Conservation (phyloP, 2,113 vertebrate species). For the Kryptolebias marmoratus region DNA sequence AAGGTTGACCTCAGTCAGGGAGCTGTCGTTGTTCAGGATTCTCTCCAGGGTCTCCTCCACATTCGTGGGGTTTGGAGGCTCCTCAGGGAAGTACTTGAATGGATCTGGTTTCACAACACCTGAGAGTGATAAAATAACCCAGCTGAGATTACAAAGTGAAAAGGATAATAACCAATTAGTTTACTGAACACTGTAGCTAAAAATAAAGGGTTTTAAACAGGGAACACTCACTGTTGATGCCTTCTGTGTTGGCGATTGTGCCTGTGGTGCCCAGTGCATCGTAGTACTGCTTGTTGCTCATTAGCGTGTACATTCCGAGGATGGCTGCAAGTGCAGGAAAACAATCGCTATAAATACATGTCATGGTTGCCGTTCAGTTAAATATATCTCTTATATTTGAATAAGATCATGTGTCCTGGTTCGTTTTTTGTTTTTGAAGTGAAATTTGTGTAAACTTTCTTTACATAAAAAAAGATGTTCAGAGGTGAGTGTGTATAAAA, state of each 20-base stretch:
- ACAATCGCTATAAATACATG: neutral
- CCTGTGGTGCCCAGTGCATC: constrained; percentile 90
- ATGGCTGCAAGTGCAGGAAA: constrained; percentile 84
- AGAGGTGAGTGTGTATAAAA: no score
- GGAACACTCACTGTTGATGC: constrained; percentile 91
- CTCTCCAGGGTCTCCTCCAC: constrained; percentile 89
- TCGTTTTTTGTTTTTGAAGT: constrained; percentile 1
- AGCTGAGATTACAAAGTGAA: neutral
- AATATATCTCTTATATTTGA: neutral
- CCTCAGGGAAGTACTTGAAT: constrained; percentile 91
- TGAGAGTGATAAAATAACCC: constrained; percentile 50
- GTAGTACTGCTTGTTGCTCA: constrained; percentile 99
- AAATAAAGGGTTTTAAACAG: no score
- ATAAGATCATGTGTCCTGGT: neutral
- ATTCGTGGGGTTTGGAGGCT: constrained; percentile 92
- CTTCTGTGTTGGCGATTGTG: constrained; percentile 92
- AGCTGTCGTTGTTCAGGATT: constrained; percentile 86
- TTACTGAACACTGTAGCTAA: accelerated
- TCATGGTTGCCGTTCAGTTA: neutral
- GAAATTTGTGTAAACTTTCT: neutral
- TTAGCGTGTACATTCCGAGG: constrained; percentile 97
- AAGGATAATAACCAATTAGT: neutral
- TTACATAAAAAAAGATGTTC: no score
- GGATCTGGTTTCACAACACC: constrained; percentile 94
- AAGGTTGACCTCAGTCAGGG: constrained; percentile 91